Evolutionary conservation across 2,888 invertebrate species (phyloP), one percentile per base, ranked within the genome.

Genomic region (Leptinotarsa juncta): DNA sequence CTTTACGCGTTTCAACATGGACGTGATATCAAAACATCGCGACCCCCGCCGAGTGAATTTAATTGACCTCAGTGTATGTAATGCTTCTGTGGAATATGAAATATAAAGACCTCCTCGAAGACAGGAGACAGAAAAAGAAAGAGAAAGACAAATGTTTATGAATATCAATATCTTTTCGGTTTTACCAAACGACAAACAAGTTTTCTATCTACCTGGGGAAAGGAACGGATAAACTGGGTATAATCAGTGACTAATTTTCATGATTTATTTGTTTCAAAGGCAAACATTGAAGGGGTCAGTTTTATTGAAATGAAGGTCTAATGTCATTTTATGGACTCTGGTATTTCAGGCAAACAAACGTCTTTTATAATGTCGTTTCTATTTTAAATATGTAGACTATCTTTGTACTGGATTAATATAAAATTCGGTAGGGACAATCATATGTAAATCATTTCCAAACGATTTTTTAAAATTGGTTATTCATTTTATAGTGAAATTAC

Each of bases 181-280:
- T 23, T 16, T 2, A 26, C 14, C 62, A 62, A 42, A 32, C 62
- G 42, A 60, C 26, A 60, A 73, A 73, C 69, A 65, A 70, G 73
- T 73, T 70, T 73, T 73, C 66, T 70, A 70, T 67, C 73, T 73
- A 73, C 66, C 73, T 73, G 57, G 66, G 57, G 5, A 23, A 20
- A 57, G 70, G 55, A 57, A 50, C 65, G 32, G 57, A 66, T 73
- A 66, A 73, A 42, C 10, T 73, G 49, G 60, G 32, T 48, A 42
- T 66, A 57, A 73, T 57, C 55, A 49, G 60, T 66, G 65, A 65
- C 62, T 16, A 15, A 68, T 65, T 49, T 50, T 55, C 10, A 73
- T 73, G 65, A 32, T 50, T 71, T 68, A 67, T 73, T 69, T 72
- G 62, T 48, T 71, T 49, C 53, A 7, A 5, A 10, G 42, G n/a